phyloP scores from a whole-genome alignment of 2,888 invertebrate species.

The Noctua fimbriata region DNA sequence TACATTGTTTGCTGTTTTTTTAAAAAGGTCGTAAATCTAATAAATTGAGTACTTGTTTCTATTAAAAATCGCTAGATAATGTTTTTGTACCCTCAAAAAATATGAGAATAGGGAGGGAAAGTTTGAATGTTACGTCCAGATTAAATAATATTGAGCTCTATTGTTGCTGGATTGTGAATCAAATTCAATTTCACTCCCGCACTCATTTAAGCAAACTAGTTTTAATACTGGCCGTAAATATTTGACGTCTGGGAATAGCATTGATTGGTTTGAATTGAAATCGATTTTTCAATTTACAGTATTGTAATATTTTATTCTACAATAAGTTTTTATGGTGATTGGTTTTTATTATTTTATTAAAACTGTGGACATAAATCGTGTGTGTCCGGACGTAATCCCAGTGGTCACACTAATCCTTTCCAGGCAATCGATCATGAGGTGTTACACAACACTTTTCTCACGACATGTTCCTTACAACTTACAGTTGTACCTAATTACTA shows the following conservation, averaged over 20 bases:
- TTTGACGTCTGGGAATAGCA: not conserved
- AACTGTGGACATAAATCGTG: not conserved
- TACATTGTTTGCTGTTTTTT: not conserved
- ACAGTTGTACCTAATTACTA: too few species aligned
- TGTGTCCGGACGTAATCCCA: too few species aligned
- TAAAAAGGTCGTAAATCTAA: not conserved
- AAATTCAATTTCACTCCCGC: not conserved
- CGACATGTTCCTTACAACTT: not conserved
- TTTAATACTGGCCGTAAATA: not conserved
- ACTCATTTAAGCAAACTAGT: not conserved
- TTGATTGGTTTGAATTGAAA: not conserved
- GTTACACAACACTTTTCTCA: not conserved
- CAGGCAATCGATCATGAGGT: not conserved
- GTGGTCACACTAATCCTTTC: not conserved
- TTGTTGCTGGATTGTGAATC: not conserved
- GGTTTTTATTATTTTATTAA: not conserved
- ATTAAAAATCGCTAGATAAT: not conserved
- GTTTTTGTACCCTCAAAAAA: too few species aligned
- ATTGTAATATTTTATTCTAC: not conserved
- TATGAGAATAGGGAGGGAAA: too few species aligned
- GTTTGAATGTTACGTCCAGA: not conserved
- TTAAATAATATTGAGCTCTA: not conserved
- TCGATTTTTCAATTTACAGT: not conserved
- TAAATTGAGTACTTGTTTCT: not conserved
- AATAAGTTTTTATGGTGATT: not conserved